These are phyloP conservation scores for Pangasius macronema DNA, from an alignment of 2,797 vertebrate species.

Conservation along the genomic window DNA sequence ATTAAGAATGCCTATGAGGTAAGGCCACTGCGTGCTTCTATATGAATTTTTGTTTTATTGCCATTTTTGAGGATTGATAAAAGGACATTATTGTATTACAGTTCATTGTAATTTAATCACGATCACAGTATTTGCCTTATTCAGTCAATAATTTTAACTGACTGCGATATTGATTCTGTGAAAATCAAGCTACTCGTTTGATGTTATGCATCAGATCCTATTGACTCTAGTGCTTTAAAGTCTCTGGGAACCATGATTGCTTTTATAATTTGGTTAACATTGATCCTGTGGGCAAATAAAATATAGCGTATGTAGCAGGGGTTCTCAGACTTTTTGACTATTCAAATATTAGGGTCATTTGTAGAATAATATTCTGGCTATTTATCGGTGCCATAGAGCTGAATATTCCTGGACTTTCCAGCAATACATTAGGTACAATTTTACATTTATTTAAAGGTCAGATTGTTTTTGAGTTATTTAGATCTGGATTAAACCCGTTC, in stretches of 20 bases:
- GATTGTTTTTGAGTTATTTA: not conserved
- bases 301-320: too few species aligned
- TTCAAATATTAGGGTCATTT: not conserved
- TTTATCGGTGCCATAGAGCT: not conserved
- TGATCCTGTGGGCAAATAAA: not conserved
- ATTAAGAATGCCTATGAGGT: slow-evolving; percentile 98
- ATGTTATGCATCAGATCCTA: not conserved
- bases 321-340: not conserved
- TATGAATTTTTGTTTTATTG: not conserved
- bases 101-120: not conserved
- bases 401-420: not conserved
- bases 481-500: not conserved
- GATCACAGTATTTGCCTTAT: not conserved
- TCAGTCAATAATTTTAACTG: not conserved
- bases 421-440: not conserved
- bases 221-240: not conserved
- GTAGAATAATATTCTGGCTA: not conserved
- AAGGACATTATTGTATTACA: not conserved
- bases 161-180: not conserved
- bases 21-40: slow-evolving; percentile 9
- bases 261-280: not conserved
- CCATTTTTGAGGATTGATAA: not conserved
- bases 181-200: not conserved
- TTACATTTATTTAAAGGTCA: not conserved
- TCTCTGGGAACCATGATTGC: not conserved